Base-by-base conservation (phyloP, 2,888 invertebrate species). In the Nemapogon koenigi region DNA sequence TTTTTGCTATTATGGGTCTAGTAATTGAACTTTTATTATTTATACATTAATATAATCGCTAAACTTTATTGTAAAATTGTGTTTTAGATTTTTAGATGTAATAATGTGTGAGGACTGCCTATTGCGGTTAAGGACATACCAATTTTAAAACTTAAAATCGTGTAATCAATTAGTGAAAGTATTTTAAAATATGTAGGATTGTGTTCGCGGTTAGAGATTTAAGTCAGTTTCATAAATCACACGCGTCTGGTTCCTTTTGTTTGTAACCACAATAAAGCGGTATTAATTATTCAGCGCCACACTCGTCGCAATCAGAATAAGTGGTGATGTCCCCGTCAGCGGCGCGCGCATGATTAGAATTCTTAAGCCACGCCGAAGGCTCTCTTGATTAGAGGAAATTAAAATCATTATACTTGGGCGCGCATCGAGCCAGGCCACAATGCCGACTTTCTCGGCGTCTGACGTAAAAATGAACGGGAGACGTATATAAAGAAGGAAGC, bases 351-450 rank as follows among this genome's bases (percentile, higher is more conserved):
- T 69, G 78, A 75, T 78, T 78, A 76, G 78, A 78, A 78, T 78
- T 73, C 78, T 78, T 75, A 78, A 76, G 76, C 72, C 61, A 57
- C 64, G 66, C 73, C 72, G 64, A 73, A 71, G 75, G 73, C 73
- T 67, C 66, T 70, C 67, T 70, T 78, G 78, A 78, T 78, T 78
- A 78, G 76, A 78, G 78, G 78, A 78, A 78, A 78, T 78, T 78
- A 78, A 78, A 78, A 78, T 76, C 75, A 78, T 78, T 78, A 76
- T 73, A 75, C 66, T 62, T 65, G 55, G 58, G 53, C 61, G 66
- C 71, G 63, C 58, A 54, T 60, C 57, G 58, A 57, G 53, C 47
- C 37, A 38, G 58, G 56, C 64, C 69, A 65, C 73, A 73, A 73
- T 68, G 57, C 65, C 62, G 59, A 54, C 59, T 53, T 53, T 57